Base-by-base conservation (phyloP, 2,888 invertebrate species). In the Agonum fuliginosum region DNA sequence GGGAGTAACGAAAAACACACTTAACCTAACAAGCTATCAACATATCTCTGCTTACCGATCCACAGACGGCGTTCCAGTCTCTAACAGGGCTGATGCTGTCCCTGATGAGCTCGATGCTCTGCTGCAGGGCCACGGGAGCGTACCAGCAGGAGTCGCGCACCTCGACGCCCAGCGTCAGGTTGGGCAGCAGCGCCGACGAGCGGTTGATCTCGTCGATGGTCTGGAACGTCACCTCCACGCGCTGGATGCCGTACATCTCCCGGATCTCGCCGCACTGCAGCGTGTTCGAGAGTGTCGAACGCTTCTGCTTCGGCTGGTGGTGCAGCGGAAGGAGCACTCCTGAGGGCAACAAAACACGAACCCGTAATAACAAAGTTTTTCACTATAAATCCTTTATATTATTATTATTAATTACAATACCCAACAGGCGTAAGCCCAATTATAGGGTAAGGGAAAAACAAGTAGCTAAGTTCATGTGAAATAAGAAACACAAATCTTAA, bases 61-160 rank as follows among this genome's bases (percentile, higher is more conserved):
- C 69, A 27, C 77, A 77, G 14, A 70, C 70, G 19, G 70, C 70
- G 58, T 54, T 58, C 54, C 70, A 54, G 1, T 83, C 81, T 14
- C 86, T 82, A 41, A 84, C 83, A 3, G 87, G 88, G 1, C 89
- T 88, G 81, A 92, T 90, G 43, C 93, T 91, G 83, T 93, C 93
- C 58, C 93, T 89, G 81, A 94, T 93, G 82, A 94, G 90, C 86
- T 93, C 93, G 79, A 94, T 92, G 84, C 92, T 92, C 86, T 94
- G 94, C 82, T 94, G 93, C 79, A 95, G 88, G 27, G 94, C 94
- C 2, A 94, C 92, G 12, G 94, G 92, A 1, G 94, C 92, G 83
- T 93, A 94, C 94, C 94, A 95, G 86, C 95, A 95, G 20, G 93
- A 93, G 86, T 95, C 95, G 1, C 93, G 88, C 79, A 94, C 92